Percentiles rank a stretch among this genome's conserved stretches.
Conservation (phyloP, 2,888 invertebrate species). For the Smittia sp. region DNA sequence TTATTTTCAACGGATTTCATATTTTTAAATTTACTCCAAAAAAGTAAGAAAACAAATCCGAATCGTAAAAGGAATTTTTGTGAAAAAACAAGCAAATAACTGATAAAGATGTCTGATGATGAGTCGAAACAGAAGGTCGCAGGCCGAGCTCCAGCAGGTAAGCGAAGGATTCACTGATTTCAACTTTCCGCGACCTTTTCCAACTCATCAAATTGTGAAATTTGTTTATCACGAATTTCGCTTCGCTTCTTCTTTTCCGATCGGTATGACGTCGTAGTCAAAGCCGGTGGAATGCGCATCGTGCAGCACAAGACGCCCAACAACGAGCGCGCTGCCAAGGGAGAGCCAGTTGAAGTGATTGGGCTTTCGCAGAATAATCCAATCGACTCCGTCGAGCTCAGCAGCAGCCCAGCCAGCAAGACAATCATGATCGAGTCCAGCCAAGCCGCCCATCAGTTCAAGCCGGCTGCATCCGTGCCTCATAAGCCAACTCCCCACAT, state of each 20-base stretch:
- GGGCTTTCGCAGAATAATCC: constrained; percentile 58
- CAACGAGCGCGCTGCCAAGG: constrained; percentile 63
- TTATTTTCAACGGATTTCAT: too few species aligned
- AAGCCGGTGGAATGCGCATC: constrained; percentile 90
- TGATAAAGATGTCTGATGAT: constrained; percentile 56
- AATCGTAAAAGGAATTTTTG: too few species aligned
- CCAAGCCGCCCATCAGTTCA: constrained; percentile 78
- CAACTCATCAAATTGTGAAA: constrained; percentile 26
- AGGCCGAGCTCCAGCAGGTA: constrained; percentile 90
- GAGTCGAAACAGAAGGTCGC: constrained; percentile 70
- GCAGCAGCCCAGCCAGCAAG: background rate
- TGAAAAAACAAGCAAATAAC: too few species aligned
- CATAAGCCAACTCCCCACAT: constrained; percentile 67
- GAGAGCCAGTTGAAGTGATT: constrained; percentile 25
- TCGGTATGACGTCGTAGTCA: constrained; percentile 62
- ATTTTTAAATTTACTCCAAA: too few species aligned
- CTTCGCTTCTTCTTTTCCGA: constrained; percentile 37
- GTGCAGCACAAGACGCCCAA: constrained; percentile 79
- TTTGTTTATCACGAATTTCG: background rate
- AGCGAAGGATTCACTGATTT: constrained; percentile 45
- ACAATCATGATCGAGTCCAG: constrained; percentile 63
- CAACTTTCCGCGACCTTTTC: constrained; percentile 7
- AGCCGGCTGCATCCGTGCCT: constrained; percentile 65
- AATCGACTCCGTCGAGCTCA: constrained; percentile 60
- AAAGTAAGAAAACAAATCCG: too few species aligned